These are phyloP conservation scores for Nasonia oneida DNA, from an alignment of 2,888 invertebrate species.

Conservation along the genomic window DNA sequence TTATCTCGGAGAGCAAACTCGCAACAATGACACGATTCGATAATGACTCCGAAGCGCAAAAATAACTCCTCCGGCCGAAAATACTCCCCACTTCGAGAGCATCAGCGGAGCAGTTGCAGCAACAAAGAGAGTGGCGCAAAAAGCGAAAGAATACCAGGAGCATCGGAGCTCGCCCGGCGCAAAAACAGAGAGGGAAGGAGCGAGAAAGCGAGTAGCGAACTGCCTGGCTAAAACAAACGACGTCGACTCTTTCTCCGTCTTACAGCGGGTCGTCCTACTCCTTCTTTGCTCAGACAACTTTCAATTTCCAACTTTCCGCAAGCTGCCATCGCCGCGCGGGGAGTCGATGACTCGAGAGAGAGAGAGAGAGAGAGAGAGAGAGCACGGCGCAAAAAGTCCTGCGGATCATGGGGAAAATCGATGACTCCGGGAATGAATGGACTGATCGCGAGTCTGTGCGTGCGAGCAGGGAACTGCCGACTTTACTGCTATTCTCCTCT, in stretches of 20 bases:
- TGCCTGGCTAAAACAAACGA: constrained; percentile 51
- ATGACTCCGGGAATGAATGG: constrained; percentile 34
- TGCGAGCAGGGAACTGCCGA: constrained; percentile 7
- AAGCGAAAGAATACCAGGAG: background rate
- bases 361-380: background rate
- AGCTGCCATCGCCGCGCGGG: background rate
- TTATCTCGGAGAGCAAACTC: background rate
- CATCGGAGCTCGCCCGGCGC: background rate
- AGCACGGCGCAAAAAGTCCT: constrained; percentile 28
- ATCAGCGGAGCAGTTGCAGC: background rate
- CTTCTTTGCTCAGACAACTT: constrained; percentile 53
- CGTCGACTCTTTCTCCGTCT: constrained; percentile 38
- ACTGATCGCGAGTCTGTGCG: constrained; percentile 12
- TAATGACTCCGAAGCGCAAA: background rate
- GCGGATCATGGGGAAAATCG: constrained; percentile 36
- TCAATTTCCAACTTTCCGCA: constrained; percentile 59
- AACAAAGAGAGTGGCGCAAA: background rate
- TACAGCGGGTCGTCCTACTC: background rate
- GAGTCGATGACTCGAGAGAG: constrained; percentile 30
- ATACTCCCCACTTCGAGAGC: background rate
- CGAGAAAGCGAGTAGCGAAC: background rate
- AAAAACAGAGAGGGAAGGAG: background rate
- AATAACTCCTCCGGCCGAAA: background rate
- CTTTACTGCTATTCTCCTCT: constrained; percentile 52
- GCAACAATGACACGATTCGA: background rate